Conservation (phyloP, 2,113 vertebrate genomes). For the Megalops atlanticus region DNA sequence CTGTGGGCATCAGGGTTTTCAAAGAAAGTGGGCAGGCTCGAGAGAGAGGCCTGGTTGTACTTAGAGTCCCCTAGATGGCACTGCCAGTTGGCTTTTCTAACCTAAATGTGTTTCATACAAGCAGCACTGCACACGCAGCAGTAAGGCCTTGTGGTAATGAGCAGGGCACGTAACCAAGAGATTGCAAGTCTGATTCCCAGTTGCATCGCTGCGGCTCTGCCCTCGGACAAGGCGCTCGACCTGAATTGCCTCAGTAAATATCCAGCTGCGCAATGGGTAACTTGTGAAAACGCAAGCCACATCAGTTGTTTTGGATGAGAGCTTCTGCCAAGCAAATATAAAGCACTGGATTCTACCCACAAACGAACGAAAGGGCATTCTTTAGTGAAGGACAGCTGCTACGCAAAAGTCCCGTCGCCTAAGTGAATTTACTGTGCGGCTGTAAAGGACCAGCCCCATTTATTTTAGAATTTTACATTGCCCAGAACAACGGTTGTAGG, state of each 20-base stretch:
- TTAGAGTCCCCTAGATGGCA: not conserved
- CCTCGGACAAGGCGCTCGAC: too few relatives aligned
- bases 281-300: too few relatives aligned
- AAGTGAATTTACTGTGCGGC: not conserved
- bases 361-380: not conserved
- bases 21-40: not conserved
- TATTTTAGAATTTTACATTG: too few relatives aligned
- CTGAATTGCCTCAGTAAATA: too few relatives aligned
- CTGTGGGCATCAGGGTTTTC: not conserved
- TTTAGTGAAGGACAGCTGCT: not conserved
- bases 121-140: not conserved
- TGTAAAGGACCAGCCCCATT: not conserved
- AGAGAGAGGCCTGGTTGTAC: not conserved
- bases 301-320: too few relatives aligned
- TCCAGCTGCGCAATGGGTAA: too few relatives aligned
- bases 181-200: too few relatives aligned
- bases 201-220: too few relatives aligned
- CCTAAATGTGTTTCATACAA: not conserved
- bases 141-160: too few relatives aligned
- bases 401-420: not conserved
- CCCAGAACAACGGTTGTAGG: too few relatives aligned
- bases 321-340: too few relatives aligned
- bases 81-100: slow-evolving; percentile 18
- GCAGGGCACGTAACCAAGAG: too few relatives aligned
- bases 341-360: not conserved